Evolutionary conservation across 2,888 invertebrate species (phyloP).

Genomic region (Epsilonema sp.): DNA sequence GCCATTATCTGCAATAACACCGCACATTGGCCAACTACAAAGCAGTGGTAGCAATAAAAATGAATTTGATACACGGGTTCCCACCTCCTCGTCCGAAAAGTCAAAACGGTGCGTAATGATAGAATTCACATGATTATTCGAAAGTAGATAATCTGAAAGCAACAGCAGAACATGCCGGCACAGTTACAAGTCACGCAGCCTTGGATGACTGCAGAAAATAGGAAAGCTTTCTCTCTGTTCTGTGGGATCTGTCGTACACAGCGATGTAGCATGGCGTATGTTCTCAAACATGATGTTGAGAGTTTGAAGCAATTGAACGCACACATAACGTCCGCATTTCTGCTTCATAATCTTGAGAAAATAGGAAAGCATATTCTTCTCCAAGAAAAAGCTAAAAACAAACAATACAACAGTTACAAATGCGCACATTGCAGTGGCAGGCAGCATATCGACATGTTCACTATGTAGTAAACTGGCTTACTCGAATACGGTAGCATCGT

Average conservation of each 20-base stretch:
- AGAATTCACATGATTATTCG: slow-evolving; percentile 98
- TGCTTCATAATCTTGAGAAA: slow-evolving; percentile 93
- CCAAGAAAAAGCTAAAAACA: slow-evolving; percentile 73
- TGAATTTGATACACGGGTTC: no score
- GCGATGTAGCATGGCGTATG: slow-evolving; percentile 89
- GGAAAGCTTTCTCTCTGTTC: no score
- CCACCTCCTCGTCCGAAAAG: slow-evolving; percentile 88
- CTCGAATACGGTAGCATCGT: slow-evolving; percentile 98
- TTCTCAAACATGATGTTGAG: slow-evolving; percentile 98
- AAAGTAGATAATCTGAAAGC: slow-evolving; percentile 65
- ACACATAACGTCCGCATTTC: slow-evolving; percentile 86
- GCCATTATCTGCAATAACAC: slow-evolving; percentile 60
- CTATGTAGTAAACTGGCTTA: slow-evolving; percentile 39
- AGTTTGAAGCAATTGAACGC: slow-evolving; percentile 90
- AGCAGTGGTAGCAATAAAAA: no score
- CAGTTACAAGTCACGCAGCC: no score
- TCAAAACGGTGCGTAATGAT: slow-evolving; percentile 99
- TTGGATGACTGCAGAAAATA: no score
- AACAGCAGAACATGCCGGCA: neutral
- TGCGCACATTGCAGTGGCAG: no score
- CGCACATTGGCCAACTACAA: no score
- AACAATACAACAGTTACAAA: neutral
- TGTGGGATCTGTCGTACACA: no score
- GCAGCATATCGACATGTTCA: neutral
- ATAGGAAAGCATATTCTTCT: slow-evolving; percentile 96